Percentiles rank a stretch among this genome's conserved stretches.
Evolutionary conservation across 2,888 invertebrate genomes (phyloP).

Genomic region (Iphiclides podalirius): DNA sequence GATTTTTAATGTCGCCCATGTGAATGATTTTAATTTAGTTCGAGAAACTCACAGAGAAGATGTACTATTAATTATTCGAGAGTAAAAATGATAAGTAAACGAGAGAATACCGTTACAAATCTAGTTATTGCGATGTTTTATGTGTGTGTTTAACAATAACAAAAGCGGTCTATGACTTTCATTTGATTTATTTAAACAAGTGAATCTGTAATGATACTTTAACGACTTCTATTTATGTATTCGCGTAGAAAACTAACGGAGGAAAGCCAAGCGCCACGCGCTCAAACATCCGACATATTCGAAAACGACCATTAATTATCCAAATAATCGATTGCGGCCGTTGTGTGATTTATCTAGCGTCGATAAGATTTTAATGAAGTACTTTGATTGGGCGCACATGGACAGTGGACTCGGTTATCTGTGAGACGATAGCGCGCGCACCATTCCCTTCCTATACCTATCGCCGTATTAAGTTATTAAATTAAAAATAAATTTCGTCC

Average conservation of each 20-base stretch:
- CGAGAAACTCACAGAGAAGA: too few relatives aligned
- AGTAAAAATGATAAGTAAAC: too few relatives aligned
- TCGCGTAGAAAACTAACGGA: background rate
- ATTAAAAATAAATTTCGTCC: conserved; percentile 63
- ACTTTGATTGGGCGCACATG: conserved; percentile 77
- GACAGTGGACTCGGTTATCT: conserved; percentile 69
- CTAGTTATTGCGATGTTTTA: too few relatives aligned
- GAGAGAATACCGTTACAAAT: too few relatives aligned
- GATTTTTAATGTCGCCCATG: too few relatives aligned
- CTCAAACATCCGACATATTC: conserved; percentile 70
- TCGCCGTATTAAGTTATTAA: conserved; percentile 76
- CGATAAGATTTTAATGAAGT: conserved; percentile 81
- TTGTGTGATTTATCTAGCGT: conserved; percentile 78
- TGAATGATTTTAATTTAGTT: too few relatives aligned
- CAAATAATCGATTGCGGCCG: conserved; percentile 78
- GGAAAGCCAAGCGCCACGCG: conserved; percentile 35
- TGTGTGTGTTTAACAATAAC: too few relatives aligned
- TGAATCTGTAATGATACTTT: too few relatives aligned
- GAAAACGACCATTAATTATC: conserved; percentile 75
- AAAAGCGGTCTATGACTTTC: too few relatives aligned
- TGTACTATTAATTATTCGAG: too few relatives aligned
- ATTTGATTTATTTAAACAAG: too few relatives aligned
- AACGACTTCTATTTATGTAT: too few relatives aligned
- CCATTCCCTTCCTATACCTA: conserved; percentile 72
- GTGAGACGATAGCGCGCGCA: conserved; percentile 62